Conservation (phyloP, 2,888 invertebrate species). For the Monopis laevigella region DNA sequence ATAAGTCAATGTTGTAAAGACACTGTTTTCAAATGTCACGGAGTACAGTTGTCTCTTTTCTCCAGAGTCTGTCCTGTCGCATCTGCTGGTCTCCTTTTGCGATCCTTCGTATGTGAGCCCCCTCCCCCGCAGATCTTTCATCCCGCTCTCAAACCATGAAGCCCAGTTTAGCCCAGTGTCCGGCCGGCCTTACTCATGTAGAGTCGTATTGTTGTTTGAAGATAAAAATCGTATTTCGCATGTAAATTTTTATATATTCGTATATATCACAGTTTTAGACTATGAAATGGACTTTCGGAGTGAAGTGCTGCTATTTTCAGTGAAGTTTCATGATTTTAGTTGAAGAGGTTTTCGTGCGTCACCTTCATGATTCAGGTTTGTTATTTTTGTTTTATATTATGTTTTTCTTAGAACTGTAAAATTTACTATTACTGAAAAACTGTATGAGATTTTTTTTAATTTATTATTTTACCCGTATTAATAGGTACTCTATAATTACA, state of each 20-base stretch:
- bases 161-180: conserved; percentile 67
- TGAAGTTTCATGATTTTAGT: conserved; percentile 48
- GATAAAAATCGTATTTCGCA: conserved; percentile 2
- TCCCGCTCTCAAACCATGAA: conserved; percentile 24
- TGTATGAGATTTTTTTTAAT: no score
- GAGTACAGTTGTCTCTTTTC: conserved; percentile 66
- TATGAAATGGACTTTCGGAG: conserved; percentile 48
- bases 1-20: conserved; percentile 52
- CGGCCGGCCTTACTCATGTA: conserved; percentile 45
- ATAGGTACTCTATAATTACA: no score
- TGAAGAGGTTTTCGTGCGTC: conserved; percentile 34
- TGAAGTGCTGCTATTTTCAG: conserved; percentile 45
- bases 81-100: conserved; percentile 62
- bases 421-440: no score
- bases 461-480: no score
- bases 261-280: conserved; percentile 3
- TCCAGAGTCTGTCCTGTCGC: conserved; percentile 58
- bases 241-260: neutral
- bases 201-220: conserved; percentile 29
- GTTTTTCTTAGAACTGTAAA: neutral
- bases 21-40: conserved; percentile 67
- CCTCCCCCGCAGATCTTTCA: conserved; percentile 38
- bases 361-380: conserved; percentile 62
- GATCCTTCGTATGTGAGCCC: conserved; percentile 59
- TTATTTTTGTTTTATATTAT: no score